Percentiles rank a stretch among this genome's conserved stretches.
Evolutionary conservation across 2,113 vertebrate genomes (phyloP).

Genomic region (Oncorhynchus tshawytscha): DNA sequence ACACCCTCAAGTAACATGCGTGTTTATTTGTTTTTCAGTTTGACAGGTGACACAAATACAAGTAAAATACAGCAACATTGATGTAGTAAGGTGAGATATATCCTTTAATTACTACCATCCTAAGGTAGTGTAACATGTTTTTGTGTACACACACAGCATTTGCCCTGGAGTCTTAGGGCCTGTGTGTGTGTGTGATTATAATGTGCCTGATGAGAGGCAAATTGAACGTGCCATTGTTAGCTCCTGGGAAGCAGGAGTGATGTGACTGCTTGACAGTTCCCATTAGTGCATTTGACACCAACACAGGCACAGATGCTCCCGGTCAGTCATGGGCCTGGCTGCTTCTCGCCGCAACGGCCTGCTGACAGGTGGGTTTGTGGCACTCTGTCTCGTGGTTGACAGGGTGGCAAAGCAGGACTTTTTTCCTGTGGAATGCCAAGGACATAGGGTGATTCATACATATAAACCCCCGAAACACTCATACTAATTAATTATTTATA

Average conservation of each 20-base stretch:
- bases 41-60: background rate
- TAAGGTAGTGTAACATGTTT: background rate
- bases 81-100: background rate
- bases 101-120: background rate
- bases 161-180: background rate
- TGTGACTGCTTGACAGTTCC: constrained; percentile 71
- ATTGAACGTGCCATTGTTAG: constrained; percentile 69
- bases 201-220: constrained; percentile 63
- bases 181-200: constrained; percentile 43
- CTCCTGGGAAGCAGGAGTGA: constrained; percentile 56
- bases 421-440: constrained; percentile 57
- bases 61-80: background rate
- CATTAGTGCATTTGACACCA: constrained; percentile 74
- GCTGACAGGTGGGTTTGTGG: constrained; percentile 71
- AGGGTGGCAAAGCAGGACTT: constrained; percentile 60
- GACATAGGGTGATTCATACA: constrained; percentile 39
- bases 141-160: background rate
- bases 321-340: constrained; percentile 65
- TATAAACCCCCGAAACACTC: constrained; percentile 17
- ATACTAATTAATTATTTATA: background rate
- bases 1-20: background rate
- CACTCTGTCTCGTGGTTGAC: constrained; percentile 67
- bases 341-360: constrained; percentile 56
- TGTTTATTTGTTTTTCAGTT: background rate
- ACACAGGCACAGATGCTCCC: constrained; percentile 71